These are phyloP conservation scores for Drosophila oshimai DNA, from an alignment of 1,140 invertebrate species.

Conservation along the genomic window DNA sequence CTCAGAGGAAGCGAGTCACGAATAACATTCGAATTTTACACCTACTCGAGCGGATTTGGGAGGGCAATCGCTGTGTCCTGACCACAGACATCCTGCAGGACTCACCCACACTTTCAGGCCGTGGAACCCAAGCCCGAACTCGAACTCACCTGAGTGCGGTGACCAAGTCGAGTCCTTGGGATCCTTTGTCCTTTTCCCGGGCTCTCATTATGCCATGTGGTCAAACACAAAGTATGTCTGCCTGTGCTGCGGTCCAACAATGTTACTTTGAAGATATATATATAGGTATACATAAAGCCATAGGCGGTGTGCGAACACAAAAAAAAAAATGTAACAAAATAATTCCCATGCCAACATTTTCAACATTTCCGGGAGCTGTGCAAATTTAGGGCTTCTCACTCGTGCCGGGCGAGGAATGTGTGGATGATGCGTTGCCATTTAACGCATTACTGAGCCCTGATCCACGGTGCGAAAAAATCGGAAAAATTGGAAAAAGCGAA, in stretches of 20 bases:
- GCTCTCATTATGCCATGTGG: conserved; percentile 69
- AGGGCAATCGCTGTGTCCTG: conserved; percentile 23
- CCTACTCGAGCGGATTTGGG: conserved; percentile 19
- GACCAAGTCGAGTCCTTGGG: conserved; percentile 14
- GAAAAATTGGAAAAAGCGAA: background rate
- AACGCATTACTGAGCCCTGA: conserved; percentile 51
- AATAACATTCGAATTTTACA: conserved; percentile 44
- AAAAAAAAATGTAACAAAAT: conserved; percentile 45
- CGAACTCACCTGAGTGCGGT: conserved; percentile 15
- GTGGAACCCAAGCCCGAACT: background rate
- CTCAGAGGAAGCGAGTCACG: background rate
- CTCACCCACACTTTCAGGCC: background rate
- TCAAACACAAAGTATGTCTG: conserved; percentile 68
- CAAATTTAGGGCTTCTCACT: conserved; percentile 58
- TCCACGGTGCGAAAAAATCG: no score
- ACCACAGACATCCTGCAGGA: conserved; percentile 34
- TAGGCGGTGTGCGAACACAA: background rate
- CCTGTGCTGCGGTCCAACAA: conserved; percentile 37
- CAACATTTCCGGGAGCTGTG: conserved; percentile 33
- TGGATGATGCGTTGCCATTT: conserved; percentile 64
- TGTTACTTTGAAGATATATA: conserved; percentile 47
- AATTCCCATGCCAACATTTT: conserved; percentile 40
- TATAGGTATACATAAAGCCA: background rate
- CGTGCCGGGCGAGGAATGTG: conserved; percentile 35
- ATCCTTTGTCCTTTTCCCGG: conserved; percentile 31